These are phyloP conservation scores for Rhabdomys dilectus DNA, from an alignment of 2,113 vertebrate genomes.

Conservation along the genomic window DNA sequence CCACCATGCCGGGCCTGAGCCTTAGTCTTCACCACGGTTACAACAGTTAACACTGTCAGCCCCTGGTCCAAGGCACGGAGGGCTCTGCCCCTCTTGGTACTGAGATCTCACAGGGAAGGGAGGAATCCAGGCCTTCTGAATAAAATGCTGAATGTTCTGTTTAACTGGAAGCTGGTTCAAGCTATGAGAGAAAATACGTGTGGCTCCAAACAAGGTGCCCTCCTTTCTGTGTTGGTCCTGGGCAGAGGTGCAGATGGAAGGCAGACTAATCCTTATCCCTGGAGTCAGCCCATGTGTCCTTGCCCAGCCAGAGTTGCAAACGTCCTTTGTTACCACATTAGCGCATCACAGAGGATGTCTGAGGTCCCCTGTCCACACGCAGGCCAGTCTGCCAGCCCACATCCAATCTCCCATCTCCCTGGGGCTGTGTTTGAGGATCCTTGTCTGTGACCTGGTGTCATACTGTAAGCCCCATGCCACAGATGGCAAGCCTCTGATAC, in stretches of 20 bases:
- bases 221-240: not conserved
- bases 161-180: not conserved
- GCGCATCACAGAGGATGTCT: rapidly evolving
- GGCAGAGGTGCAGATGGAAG: not conserved
- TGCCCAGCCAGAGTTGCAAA: not conserved
- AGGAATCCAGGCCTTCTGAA: not conserved
- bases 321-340: not conserved
- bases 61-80: not conserved
- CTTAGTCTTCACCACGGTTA: not conserved
- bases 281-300: not conserved
- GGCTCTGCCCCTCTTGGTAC: not conserved
- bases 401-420: not conserved
- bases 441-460: not conserved
- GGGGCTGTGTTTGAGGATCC: not conserved
- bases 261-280: not conserved
- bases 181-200: not conserved
- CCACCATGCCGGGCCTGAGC: too few species aligned
- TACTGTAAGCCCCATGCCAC: rapidly evolving
- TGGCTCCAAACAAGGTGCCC: rapidly evolving
- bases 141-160: not conserved
- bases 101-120: not conserved
- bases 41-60: not conserved
- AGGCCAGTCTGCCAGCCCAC: not conserved
- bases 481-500: not conserved
- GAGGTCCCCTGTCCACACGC: not conserved